Base-by-base conservation (phyloP, 2,888 invertebrate species). In the Mesochorus sp. region DNA sequence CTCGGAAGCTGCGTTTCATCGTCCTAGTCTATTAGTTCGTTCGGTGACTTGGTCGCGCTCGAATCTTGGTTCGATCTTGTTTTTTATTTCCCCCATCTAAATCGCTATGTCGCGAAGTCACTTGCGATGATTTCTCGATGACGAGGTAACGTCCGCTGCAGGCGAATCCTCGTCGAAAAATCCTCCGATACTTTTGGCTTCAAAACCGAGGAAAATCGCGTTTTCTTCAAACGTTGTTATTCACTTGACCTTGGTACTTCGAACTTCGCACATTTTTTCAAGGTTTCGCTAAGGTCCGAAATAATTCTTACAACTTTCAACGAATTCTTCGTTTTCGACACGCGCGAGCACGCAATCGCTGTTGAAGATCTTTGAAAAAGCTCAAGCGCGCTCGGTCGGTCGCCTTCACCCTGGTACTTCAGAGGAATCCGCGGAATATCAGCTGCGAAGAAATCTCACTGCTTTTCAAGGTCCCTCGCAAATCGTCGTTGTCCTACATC, bases 21-120 rank as follows among this genome's bases (percentile, higher is more conserved):
- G 83, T 81, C 79, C 75, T 85, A 83, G 79, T 82, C 80, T 80
- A 83, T 85, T 82, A 85, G 85, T 86, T 83, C 82, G 82, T 82
- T 77, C 70, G 62, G 72, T 76, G 80, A 73, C 74, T 80, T 76
- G 80, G 79, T 86, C 82, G 82, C 81, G 82, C 72, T 83, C 80
- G 83, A 74, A 59, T 64, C 68, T 74, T 70, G 37, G 3, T 68
- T 80, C 74, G 83, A 80, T 80, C 6, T 12, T 14, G 51, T 28
- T 26, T 17, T 44, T 39, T 37, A 17, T 64, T 72, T 74, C 79
- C 76, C 76, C 70, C 37, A 10, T 42, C 42, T 14, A 17, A n/a
- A n/a, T 21, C 73, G 68, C 77, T 59, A 74, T 76, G 78, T 59
- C 71, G 67, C 31, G n/a, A 37, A 31, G 12, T 39, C 19, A 31